Conservation (phyloP, 1,140 invertebrate species). For the Chionoecetes opilio region DNA sequence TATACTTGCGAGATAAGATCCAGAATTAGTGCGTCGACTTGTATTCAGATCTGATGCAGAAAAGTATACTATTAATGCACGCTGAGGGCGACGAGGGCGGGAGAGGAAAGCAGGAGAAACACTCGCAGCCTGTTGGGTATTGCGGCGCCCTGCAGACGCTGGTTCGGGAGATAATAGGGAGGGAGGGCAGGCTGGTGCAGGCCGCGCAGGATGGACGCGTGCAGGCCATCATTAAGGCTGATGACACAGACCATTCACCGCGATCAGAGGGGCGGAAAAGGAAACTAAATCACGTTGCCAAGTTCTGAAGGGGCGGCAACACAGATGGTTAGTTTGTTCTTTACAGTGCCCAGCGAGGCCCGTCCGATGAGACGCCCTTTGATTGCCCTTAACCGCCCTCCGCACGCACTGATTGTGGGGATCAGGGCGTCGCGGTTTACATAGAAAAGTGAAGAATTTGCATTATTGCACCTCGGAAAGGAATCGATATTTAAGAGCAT, state of each 20-base stretch:
- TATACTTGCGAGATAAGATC: neutral
- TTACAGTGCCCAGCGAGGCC: neutral
- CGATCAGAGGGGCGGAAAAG: neutral
- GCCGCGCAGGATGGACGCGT: neutral
- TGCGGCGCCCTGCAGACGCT: no score
- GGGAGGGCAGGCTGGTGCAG: neutral
- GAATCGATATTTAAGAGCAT: neutral
- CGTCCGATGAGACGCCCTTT: neutral
- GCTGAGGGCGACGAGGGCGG: neutral
- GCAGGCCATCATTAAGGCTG: neutral
- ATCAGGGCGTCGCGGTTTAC: neutral
- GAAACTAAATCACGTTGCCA: neutral
- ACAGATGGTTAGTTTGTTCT: neutral
- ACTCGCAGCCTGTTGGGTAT: no score
- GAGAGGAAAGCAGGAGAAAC: no score
- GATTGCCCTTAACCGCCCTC: neutral
- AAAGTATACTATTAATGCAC: neutral
- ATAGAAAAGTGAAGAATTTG: neutral
- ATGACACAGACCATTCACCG: conserved; percentile 1
- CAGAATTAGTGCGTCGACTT: neutral
- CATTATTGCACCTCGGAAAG: neutral
- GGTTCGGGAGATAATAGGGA: neutral
- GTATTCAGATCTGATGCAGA: neutral
- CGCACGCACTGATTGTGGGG: neutral
- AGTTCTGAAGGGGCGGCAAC: neutral